phyloP scores from a whole-genome alignment of 2,797 vertebrate genomes.

The Decapterus maruadsi region DNA sequence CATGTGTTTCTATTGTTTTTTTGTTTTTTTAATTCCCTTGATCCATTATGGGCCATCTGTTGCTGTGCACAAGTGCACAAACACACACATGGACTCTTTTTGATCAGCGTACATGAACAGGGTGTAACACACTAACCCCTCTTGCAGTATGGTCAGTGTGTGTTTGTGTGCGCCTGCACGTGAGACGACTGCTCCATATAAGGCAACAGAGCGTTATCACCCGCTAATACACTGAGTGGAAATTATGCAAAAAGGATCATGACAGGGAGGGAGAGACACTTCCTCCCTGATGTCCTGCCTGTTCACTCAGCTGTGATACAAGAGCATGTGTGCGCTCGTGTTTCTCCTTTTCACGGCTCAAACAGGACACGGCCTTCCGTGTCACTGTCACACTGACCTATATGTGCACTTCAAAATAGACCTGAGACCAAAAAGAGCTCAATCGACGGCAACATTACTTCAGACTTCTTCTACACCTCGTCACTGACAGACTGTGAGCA shows the following conservation, averaged over 20 bases:
- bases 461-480: background rate
- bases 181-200: conserved; percentile 63
- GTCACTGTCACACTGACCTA: background rate
- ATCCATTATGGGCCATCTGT: conserved; percentile 18
- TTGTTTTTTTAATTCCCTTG: conserved; percentile 2
- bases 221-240: conserved; percentile 61
- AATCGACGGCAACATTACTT: background rate
- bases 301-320: background rate
- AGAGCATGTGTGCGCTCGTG: background rate
- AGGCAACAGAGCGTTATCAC: conserved; percentile 63
- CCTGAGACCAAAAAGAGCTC: background rate
- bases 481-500: background rate
- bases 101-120: background rate
- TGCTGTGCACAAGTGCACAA: background rate
- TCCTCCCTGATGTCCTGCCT: conserved; percentile 51
- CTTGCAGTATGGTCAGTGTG: background rate
- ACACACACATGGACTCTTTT: background rate
- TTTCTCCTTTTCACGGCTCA: background rate
- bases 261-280: conserved; percentile 56
- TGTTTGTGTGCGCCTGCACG: conserved; percentile 16
- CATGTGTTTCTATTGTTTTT: conserved; percentile 32
- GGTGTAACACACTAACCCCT: conserved; percentile 25
- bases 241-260: conserved; percentile 73
- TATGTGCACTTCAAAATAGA: too few species aligned
- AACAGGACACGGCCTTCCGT: background rate